Conservation (phyloP, 2,888 invertebrate species). For the Xestia sexstrigata region DNA sequence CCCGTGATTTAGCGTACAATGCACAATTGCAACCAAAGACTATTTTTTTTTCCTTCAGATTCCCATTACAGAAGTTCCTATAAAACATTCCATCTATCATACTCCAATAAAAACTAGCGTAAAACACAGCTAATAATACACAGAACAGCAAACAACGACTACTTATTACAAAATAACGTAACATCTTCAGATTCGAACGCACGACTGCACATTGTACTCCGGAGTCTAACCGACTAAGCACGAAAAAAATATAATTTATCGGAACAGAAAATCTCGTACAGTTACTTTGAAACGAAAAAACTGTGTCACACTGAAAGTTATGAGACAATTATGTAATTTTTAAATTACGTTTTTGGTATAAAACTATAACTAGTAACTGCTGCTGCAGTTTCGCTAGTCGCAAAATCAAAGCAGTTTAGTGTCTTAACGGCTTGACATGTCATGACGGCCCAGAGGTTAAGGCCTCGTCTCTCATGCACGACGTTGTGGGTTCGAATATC, state of each 20-base stretch:
- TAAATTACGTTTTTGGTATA: conserved; percentile 49
- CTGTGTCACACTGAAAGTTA: conserved; percentile 61
- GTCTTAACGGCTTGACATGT: no score
- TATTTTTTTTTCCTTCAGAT: no score
- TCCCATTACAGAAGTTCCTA: conserved; percentile 16
- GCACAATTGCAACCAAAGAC: not conserved
- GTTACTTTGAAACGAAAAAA: conserved; percentile 47
- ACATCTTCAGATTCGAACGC: conserved; percentile 42
- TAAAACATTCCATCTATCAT: conserved; percentile 37
- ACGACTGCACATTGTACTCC: conserved; percentile 45
- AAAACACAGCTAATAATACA: conserved; percentile 38
- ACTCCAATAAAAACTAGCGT: conserved; percentile 26
- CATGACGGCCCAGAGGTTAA: no score
- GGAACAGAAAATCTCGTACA: conserved; percentile 53
- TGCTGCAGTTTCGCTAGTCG: not conserved
- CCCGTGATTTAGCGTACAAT: not conserved
- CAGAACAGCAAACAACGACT: conserved; percentile 12
- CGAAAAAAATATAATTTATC: conserved; percentile 47
- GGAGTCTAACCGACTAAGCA: conserved; percentile 2
- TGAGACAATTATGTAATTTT: conserved; percentile 59
- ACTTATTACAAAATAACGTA: conserved; percentile 44
- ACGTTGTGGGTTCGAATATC: no score
- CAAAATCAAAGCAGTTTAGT: not conserved
- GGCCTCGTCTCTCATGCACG: no score
- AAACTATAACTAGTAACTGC: conserved; percentile 13